Evolutionary conservation across 2,113 vertebrate genomes (phyloP).

Genomic region (Podiceps cristatus): DNA sequence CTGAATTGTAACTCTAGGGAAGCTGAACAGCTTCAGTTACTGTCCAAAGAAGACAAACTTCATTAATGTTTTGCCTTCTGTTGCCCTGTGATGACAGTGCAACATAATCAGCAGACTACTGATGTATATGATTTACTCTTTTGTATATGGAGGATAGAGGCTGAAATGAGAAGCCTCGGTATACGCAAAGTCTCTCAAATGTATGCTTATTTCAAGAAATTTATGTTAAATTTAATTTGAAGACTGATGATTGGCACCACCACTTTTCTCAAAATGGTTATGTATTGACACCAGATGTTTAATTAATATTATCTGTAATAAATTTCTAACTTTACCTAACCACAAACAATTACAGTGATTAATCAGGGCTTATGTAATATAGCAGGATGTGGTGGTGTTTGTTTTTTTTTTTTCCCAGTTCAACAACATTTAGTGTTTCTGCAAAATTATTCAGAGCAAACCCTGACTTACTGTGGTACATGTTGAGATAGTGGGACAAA

Average conservation of each 20-base stretch:
- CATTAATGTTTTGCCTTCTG: neutral
- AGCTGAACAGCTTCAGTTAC: neutral
- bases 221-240: neutral
- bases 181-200: neutral
- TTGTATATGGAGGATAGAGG: neutral
- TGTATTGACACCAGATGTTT: neutral
- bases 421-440: neutral
- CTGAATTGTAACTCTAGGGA: neutral
- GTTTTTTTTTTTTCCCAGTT: neutral
- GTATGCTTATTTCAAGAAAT: neutral
- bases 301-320: neutral
- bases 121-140: neutral
- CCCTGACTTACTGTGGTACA: neutral
- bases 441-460: neutral
- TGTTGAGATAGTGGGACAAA: neutral
- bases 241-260: neutral
- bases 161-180: neutral
- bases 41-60: neutral
- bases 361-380: neutral
- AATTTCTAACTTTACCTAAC: neutral
- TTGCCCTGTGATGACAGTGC: neutral
- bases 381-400: neutral
- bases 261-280: neutral
- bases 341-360: neutral
- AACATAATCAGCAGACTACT: neutral